Evolutionary conservation across 2,797 vertebrate species (phyloP).

Genomic region (Syngnathus rostellatus): DNA sequence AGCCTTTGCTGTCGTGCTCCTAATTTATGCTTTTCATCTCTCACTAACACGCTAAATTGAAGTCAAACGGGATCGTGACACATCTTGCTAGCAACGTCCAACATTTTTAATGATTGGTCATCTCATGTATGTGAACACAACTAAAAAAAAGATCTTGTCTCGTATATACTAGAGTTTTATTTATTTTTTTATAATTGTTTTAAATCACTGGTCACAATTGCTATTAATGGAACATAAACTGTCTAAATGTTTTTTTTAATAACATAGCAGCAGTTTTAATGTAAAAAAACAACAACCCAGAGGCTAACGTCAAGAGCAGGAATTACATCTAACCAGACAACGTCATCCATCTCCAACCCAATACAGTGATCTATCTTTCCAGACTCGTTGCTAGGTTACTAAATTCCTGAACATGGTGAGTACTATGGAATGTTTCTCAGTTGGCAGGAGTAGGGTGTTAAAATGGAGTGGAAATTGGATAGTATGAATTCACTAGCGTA

Average conservation of each 20-base stretch:
- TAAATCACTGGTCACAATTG: neutral
- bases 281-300: too few species aligned
- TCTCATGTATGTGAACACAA: neutral
- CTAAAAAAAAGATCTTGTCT: neutral
- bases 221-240: too few species aligned
- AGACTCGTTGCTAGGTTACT: constrained; percentile 48
- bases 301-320: neutral
- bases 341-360: constrained; percentile 15
- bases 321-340: constrained; percentile 7
- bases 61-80: constrained; percentile 5
- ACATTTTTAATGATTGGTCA: neutral
- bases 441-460: constrained; percentile 9
- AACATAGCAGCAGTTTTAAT: too few species aligned
- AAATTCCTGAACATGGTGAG: constrained; percentile 28
- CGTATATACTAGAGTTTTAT: too few species aligned
- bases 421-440: constrained; percentile 13
- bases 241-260: too few species aligned
- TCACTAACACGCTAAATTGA: neutral
- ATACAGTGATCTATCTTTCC: constrained; percentile 23
- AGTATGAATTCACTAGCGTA: constrained; percentile 5
- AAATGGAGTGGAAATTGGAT: constrained; percentile 9
- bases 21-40: constrained; percentile 10
- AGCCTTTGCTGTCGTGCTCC: constrained; percentile 11
- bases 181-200: too few species aligned
- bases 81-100: neutral